A percentile compares a stretch with the other conserved stretches of the same genome.
Conservation (phyloP, 2,113 vertebrate genomes). For the Monopterus albus region DNA sequence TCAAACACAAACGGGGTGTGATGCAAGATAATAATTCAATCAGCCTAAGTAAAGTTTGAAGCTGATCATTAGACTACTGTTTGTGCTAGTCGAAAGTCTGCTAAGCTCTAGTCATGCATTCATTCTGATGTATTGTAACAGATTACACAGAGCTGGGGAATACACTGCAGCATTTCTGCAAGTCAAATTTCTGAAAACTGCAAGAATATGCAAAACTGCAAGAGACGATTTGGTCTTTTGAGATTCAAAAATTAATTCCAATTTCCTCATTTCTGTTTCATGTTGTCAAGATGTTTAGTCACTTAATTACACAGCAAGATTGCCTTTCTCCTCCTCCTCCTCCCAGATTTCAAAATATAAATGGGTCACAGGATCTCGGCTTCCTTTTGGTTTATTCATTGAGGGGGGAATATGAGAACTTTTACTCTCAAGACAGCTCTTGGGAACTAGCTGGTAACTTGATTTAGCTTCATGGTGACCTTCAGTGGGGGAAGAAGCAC, state of each 20-base stretch:
- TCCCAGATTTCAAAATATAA: background rate
- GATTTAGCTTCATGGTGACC: too few species aligned
- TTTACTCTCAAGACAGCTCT: too few species aligned
- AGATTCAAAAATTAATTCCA: slow-evolving; percentile 54
- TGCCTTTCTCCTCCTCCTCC: slow-evolving; percentile 19
- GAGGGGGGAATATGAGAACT: too few species aligned
- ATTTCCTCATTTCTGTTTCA: slow-evolving; percentile 52
- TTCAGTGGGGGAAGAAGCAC: too few species aligned
- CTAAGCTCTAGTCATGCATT: slow-evolving; percentile 62
- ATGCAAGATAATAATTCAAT: slow-evolving; percentile 57
- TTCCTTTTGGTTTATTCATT: background rate
- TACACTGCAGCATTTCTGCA: slow-evolving; percentile 59
- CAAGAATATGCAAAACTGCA: slow-evolving; percentile 64
- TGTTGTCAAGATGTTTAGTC: slow-evolving; percentile 59
- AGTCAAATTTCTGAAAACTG: slow-evolving; percentile 64
- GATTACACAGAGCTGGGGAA: slow-evolving; percentile 61
- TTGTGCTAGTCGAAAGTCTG: too few species aligned
- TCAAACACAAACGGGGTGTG: slow-evolving; percentile 42
- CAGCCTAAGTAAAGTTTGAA: slow-evolving; percentile 62
- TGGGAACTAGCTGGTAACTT: too few species aligned
- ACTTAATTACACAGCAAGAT: slow-evolving; percentile 41
- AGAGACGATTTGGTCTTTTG: slow-evolving; percentile 46
- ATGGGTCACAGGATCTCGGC: background rate
- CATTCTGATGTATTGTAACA: slow-evolving; percentile 66
- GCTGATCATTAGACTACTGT: slow-evolving; percentile 49